Percentiles rank a stretch among this genome's conserved stretches.
phyloP scores from a whole-genome alignment of 2,113 vertebrate genomes.

The Delphinapterus leucas region DNA sequence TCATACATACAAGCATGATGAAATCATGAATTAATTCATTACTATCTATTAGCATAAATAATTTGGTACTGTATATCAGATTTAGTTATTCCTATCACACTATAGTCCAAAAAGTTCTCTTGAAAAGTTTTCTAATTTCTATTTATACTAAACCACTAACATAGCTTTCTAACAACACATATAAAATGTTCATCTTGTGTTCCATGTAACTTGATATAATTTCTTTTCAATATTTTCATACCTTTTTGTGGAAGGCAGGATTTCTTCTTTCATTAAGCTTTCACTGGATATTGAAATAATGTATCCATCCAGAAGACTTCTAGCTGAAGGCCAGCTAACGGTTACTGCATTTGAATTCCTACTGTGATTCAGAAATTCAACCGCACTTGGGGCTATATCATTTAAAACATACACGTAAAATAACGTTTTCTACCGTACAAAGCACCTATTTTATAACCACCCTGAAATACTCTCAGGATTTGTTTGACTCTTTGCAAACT shows the following conservation, averaged over 20 bases:
- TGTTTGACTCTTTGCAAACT: neutral
- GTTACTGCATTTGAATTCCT: conserved; percentile 84
- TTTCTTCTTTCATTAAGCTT: conserved; percentile 78
- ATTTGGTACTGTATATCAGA: neutral
- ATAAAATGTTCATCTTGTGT: neutral
- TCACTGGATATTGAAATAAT: conserved; percentile 84
- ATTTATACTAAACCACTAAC: neutral
- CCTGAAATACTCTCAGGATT: neutral
- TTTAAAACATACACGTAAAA: conserved; percentile 23
- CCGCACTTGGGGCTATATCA: conserved; percentile 81
- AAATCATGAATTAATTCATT: conserved; percentile 12
- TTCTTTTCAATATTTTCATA: conserved; percentile 65
- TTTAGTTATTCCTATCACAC: neutral
- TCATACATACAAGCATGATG: neutral
- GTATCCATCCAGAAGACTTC: conserved; percentile 80
- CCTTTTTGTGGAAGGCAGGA: conserved; percentile 79
- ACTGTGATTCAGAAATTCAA: conserved; percentile 81
- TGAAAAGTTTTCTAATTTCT: conserved; percentile 6
- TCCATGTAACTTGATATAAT: neutral
- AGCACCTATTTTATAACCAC: neutral
- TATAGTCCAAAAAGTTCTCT: neutral
- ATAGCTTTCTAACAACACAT: neutral
- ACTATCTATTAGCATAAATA: neutral
- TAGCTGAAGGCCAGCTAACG: conserved; percentile 80
- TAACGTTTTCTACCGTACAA: neutral